These are phyloP conservation scores for Allygus modestus DNA, from an alignment of 2,888 invertebrate genomes.

Conservation along the genomic window DNA sequence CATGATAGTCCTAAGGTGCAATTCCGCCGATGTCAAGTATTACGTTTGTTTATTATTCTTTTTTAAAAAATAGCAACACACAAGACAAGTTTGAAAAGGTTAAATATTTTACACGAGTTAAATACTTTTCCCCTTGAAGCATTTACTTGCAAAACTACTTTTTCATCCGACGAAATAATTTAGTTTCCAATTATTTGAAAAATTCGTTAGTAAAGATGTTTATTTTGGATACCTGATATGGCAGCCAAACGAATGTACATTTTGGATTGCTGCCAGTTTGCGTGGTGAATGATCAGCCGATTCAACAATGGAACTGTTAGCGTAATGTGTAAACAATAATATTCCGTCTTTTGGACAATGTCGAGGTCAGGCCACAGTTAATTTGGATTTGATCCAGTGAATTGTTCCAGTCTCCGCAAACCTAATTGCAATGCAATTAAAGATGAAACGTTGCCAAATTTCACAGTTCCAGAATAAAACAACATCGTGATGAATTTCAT, in stretches of 20 bases:
- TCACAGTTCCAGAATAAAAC: conserved; percentile 12
- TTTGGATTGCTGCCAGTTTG: conserved; percentile 2
- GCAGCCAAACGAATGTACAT: neutral
- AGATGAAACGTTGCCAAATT: neutral
- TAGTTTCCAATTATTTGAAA: too few relatives aligned
- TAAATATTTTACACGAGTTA: too few relatives aligned
- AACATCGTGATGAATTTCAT: neutral
- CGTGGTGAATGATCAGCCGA: neutral
- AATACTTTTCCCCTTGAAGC: too few relatives aligned
- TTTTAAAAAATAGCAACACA: too few relatives aligned
- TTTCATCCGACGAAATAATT: too few relatives aligned
- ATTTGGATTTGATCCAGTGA: conserved; percentile 7
- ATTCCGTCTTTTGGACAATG: neutral
- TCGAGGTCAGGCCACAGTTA: neutral
- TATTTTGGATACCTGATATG: too few relatives aligned
- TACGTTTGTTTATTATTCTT: too few relatives aligned
- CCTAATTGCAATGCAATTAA: conserved; percentile 4
- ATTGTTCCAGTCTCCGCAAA: conserved; percentile 3
- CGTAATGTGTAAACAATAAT: conserved; percentile 36
- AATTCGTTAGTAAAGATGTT: too few relatives aligned
- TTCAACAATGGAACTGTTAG: conserved; percentile 24
- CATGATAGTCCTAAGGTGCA: too few relatives aligned
- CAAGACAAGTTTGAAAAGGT: too few relatives aligned
- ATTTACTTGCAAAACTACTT: too few relatives aligned
- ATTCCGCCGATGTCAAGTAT: too few relatives aligned